A percentile compares a stretch with the other conserved stretches of the same genome.
phyloP scores from a whole-genome alignment of 2,888 invertebrate species.

The Drosophila stalkeri region DNA sequence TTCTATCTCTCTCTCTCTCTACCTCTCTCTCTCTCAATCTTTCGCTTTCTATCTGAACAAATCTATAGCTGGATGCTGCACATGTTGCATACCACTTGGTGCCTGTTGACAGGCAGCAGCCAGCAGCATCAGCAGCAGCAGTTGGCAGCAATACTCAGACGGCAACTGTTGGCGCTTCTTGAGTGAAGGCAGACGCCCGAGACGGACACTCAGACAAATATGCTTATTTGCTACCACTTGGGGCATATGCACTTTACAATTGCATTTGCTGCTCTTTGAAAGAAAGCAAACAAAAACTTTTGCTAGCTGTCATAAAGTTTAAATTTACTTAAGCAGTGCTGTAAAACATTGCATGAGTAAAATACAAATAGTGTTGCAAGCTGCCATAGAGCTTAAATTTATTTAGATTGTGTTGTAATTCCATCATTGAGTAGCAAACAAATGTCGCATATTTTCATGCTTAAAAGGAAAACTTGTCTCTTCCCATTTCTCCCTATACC shows the following conservation, averaged over 20 bases:
- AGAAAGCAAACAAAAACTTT: background rate
- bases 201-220: conserved; percentile 42
- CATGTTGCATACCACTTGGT: conserved; percentile 75
- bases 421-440: background rate
- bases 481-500: background rate
- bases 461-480: background rate
- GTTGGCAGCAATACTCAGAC: conserved; percentile 51
- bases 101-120: conserved; percentile 65
- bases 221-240: conserved; percentile 7
- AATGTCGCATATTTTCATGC: background rate
- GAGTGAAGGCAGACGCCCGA: conserved; percentile 60
- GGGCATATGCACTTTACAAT: conserved; percentile 26
- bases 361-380: conserved; percentile 5
- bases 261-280: background rate
- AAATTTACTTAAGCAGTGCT: background rate
- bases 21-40: background rate
- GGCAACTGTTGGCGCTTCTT: conserved; percentile 73
- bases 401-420: background rate
- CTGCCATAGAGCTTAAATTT: background rate
- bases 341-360: background rate
- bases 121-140: conserved; percentile 32
- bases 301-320: background rate
- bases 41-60: conserved; percentile 1
- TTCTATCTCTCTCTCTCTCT: background rate
- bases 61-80: conserved; percentile 42